These are phyloP conservation scores for Mus spicilegus DNA, from an alignment of 2,113 vertebrate genomes.

Conservation along the genomic window DNA sequence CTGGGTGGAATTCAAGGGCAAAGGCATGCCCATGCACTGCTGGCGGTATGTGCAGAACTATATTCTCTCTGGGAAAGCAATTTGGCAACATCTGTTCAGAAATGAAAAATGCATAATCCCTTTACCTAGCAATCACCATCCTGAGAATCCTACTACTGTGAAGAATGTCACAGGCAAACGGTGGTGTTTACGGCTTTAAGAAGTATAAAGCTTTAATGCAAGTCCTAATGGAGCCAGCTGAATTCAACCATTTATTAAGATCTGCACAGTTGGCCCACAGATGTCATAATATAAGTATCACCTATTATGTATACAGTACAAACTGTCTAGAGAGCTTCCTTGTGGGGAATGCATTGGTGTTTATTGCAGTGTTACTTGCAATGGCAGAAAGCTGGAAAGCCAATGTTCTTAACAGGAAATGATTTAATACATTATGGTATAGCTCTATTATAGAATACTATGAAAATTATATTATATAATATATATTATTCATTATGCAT, in stretches of 20 bases:
- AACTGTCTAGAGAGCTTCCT: not conserved
- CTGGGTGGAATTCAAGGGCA: slow-evolving; percentile 53
- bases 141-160: slow-evolving; percentile 22
- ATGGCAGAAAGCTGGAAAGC: slow-evolving; percentile 19
- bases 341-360: not conserved
- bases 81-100: slow-evolving; percentile 39
- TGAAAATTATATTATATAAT: not conserved
- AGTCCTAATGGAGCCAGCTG: slow-evolving; percentile 11
- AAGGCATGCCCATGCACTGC: slow-evolving; percentile 30
- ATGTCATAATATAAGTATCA: slow-evolving; percentile 18
- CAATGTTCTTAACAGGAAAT: not conserved
- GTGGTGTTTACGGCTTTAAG: slow-evolving; percentile 32
- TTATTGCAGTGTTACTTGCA: slow-evolving; percentile 17
- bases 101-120: slow-evolving; percentile 12
- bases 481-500: too few species aligned
- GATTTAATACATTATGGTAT: not conserved
- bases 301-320: not conserved
- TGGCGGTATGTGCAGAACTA: not conserved
- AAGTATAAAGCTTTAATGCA: not conserved
- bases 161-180: not conserved
- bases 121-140: slow-evolving; percentile 37
- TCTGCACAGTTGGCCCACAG: not conserved
- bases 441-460: not conserved
- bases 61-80: slow-evolving; percentile 55
- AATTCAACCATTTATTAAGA: not conserved